These are phyloP conservation scores for Naja naja DNA, from an alignment of 2,113 vertebrate species.

Conservation along the genomic window DNA sequence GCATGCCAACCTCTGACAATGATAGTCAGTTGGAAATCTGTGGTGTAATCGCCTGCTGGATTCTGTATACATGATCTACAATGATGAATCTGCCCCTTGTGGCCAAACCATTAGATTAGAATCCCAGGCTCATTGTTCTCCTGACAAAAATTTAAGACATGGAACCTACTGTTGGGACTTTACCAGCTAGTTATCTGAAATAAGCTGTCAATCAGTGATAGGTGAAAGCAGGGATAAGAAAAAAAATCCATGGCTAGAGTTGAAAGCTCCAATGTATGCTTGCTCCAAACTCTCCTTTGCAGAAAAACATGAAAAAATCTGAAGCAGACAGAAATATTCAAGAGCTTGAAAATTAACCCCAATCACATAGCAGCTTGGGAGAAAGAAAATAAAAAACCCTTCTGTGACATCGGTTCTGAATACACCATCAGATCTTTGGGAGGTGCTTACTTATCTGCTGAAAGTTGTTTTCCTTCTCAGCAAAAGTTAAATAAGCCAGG, in stretches of 20 bases:
- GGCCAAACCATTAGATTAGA: neutral
- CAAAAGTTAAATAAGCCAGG: neutral
- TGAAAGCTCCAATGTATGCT: neutral
- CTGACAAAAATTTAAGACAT: neutral
- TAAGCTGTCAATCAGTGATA: neutral
- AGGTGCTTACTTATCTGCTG: neutral
- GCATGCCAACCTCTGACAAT: neutral
- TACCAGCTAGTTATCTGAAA: neutral
- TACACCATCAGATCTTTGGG: neutral
- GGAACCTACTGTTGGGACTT: neutral
- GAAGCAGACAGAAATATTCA: neutral
- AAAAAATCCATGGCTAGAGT: neutral
- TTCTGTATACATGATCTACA: neutral
- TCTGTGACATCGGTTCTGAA: neutral
- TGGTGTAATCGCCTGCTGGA: neutral
- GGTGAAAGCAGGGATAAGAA: neutral
- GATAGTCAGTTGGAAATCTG: neutral
- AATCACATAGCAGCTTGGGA: neutral
- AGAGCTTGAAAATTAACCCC: neutral
- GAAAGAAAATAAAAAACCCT: neutral
- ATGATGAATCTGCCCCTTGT: neutral
- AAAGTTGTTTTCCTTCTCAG: neutral
- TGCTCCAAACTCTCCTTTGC: neutral
- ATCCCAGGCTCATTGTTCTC: neutral
- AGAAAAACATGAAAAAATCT: neutral